These are phyloP conservation scores for Platysteira castanea DNA, from an alignment of 2,113 vertebrate genomes.

Conservation along the genomic window DNA sequence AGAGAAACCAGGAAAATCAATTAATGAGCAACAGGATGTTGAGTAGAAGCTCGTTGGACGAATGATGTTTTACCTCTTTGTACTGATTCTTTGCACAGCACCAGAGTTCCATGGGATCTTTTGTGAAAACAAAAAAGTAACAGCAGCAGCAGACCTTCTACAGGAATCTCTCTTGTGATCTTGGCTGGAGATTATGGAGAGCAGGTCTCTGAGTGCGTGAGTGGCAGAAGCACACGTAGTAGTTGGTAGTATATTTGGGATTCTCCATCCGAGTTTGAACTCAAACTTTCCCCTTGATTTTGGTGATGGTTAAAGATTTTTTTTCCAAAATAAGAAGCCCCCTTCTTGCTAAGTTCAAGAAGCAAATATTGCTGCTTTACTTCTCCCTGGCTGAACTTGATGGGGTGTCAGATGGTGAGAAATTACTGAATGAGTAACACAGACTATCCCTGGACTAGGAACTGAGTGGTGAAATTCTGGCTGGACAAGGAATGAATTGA, in stretches of 20 bases:
- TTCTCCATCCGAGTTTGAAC: neutral
- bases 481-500: neutral
- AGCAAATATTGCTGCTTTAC: neutral
- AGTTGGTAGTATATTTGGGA: neutral
- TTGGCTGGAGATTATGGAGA: neutral
- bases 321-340: neutral
- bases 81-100: neutral
- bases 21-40: neutral
- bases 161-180: neutral
- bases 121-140: neutral
- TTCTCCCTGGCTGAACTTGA: neutral
- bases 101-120: neutral
- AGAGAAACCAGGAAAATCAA: neutral
- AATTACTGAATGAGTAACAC: neutral
- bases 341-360: neutral
- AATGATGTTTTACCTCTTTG: rapidly evolving
- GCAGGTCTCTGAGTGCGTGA: rapidly evolving
- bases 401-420: neutral
- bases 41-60: rapidly evolving
- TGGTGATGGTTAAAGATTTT: neutral
- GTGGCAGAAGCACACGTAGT: rapidly evolving
- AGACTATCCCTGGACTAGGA: neutral
- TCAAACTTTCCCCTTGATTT: neutral
- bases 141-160: neutral
- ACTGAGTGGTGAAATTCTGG: neutral